Conservation (phyloP, 1,140 invertebrate genomes). For the Ephestia elutella region DNA sequence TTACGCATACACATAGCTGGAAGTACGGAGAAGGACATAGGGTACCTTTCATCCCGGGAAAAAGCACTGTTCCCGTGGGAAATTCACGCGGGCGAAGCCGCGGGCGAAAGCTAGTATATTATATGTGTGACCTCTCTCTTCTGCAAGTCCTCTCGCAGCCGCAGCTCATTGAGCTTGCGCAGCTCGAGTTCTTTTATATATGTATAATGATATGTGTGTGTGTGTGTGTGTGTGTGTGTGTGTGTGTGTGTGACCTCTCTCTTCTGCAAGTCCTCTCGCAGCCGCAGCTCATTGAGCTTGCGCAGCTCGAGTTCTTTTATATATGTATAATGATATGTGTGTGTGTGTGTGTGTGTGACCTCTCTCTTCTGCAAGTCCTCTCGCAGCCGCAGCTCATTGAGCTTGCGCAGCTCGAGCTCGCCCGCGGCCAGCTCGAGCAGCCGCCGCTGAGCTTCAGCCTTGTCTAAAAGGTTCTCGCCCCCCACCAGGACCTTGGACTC, state of each 20-base stretch:
- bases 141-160: constrained; percentile 86
- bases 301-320: too few species aligned
- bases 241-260: constrained; percentile 91
- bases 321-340: too few species aligned
- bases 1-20: too few species aligned
- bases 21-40: too few species aligned
- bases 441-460: constrained; percentile 94
- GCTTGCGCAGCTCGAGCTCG: constrained; percentile 89
- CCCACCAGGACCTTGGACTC: constrained; percentile 97
- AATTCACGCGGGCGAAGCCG: too few species aligned
- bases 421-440: constrained; percentile 92
- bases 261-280: constrained; percentile 87
- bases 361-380: constrained; percentile 91
- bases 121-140: constrained; percentile 94
- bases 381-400: constrained; percentile 88
- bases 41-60: too few species aligned
- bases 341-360: constrained; percentile 58
- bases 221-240: too few species aligned
- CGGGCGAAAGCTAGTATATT: too few species aligned
- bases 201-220: too few species aligned
- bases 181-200: too few species aligned
- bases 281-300: constrained; percentile 84
- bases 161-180: constrained; percentile 84
- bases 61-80: too few species aligned
- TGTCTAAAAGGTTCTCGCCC: constrained; percentile 98